A percentile compares a stretch with the other conserved stretches of the same genome.
phyloP scores from a whole-genome alignment of 2,797 vertebrate species.

The Etheostoma perlongum region DNA sequence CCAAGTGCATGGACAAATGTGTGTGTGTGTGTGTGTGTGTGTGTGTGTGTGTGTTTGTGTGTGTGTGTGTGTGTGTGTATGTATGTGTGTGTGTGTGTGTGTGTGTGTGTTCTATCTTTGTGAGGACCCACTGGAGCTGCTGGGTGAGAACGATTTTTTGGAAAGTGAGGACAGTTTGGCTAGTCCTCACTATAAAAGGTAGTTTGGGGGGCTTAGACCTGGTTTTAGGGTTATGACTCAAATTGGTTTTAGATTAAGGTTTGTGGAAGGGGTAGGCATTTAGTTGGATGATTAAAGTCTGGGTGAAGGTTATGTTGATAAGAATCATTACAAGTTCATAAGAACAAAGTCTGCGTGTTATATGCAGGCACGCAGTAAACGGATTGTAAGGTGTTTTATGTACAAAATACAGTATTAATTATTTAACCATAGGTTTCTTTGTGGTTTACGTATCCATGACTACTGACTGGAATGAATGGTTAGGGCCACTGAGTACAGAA shows the following conservation, averaged over 20 bases:
- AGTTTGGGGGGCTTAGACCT: neutral
- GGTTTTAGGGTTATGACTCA: neutral
- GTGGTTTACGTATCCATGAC: neutral
- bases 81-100: too few species aligned
- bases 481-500: neutral
- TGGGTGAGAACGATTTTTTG: neutral
- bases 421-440: neutral
- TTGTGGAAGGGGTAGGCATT: neutral
- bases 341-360: neutral
- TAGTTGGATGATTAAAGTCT: neutral
- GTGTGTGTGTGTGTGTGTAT: too few species aligned
- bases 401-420: neutral
- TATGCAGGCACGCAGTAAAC: too few species aligned
- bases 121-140: conserved; percentile 20
- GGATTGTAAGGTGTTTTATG: neutral
- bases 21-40: too few species aligned
- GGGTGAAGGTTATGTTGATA: neutral
- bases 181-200: neutral
- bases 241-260: neutral
- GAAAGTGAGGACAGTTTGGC: conserved; percentile 25
- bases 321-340: neutral
- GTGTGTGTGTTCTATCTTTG: conserved; percentile 8
- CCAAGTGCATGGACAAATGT: conserved; percentile 41
- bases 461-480: too few species aligned
- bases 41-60: too few species aligned